Base-by-base conservation (phyloP, 2,888 invertebrate species). In the Eretmocerus hayati region DNA sequence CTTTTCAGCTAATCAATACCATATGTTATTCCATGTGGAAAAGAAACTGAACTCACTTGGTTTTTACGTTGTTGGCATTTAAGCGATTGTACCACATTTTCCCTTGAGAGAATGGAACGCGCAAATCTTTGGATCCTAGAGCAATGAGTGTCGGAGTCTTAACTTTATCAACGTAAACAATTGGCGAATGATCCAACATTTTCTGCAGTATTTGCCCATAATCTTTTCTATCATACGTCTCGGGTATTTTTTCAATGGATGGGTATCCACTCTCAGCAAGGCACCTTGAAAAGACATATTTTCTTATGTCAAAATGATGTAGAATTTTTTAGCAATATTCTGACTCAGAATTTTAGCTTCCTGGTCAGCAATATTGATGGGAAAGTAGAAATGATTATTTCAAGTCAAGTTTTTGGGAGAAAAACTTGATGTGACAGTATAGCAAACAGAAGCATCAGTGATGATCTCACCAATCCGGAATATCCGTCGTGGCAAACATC, bases 391-490 rank as follows among this genome's bases (percentile, higher is more conserved):
- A n/a, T n/a, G n/a, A n/a, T n/a, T n/a, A n/a, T n/a, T n/a, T n/a
- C n/a, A n/a, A n/a, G n/a, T n/a, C n/a, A n/a, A n/a, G n/a, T n/a
- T n/a, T n/a, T n/a, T n/a, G n/a, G n/a, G n/a, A n/a, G n/a, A n/a
- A n/a, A n/a, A n/a, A n/a, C n/a, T n/a, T n/a, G n/a, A n/a, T n/a
- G n/a, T n/a, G n/a, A n/a, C n/a, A n/a, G n/a, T n/a, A n/a, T n/a
- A n/a, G n/a, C n/a, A n/a, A n/a, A n/a, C n/a, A n/a, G n/a, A n/a
- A n/a, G n/a, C n/a, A n/a, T n/a, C n/a, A n/a, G n/a, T n/a, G n/a
- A 13, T 3, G n/a, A 5, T n/a, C 79, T 78, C 72, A 89, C 92
- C 91, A 93, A 67, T 93, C 93, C n/a, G 88, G 83, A 52, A 93
- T 92, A 73, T 93, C 93, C 22, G 87, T 80, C 21, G 77, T 74